Base-by-base conservation (phyloP, 2,113 vertebrate species). In the Bothrops jararaca region DNA sequence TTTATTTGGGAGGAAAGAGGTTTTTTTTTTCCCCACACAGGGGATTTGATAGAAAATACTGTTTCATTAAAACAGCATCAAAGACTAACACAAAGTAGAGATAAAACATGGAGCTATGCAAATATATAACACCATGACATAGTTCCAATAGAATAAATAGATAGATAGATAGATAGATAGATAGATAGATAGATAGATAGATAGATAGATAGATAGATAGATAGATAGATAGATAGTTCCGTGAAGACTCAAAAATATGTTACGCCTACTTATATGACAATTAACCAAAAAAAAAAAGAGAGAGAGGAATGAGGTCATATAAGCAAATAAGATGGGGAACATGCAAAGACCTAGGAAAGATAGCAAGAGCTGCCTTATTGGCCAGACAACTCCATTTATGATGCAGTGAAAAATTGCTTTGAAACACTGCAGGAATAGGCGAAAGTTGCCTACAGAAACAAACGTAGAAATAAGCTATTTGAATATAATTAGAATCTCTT, bases 71-170 rank as follows among this genome's bases (percentile, higher is more conserved):
- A 74, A 24, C 91, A 95, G 93, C 5, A 87, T 88, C 69, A 58
- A 89, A 57, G 88, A 91, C 24, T 54, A 10, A 20, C 57, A 80
- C 34, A 88, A 12, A 58, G 48, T 9, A 57, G 26, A 11, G 60
- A 56, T 26, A 69, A 91, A 57, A 80, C 8, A 52, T 20, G 39
- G 13, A 88, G 58, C 5, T 24, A 11, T 39, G 26, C 60, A 93
- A 85, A 93, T 94, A 93, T 26, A 95, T 88, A 94, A 45, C n/a
- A 18, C 2, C 39, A 56, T 52, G 11, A 94, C 94, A 90, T 89
- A 52, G 58, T 26, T 86, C 90, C 52, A 48, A 34, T 18, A 80
- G 34, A 42, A n/a, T n/a, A n/a, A n/a, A n/a, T n/a, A n/a, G n/a
- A 50, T 9, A 50, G 7, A 9, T 50, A 50, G 8, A 50, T 50